Conservation (phyloP, 2,888 invertebrate species). For the Odontocolon sp. region DNA sequence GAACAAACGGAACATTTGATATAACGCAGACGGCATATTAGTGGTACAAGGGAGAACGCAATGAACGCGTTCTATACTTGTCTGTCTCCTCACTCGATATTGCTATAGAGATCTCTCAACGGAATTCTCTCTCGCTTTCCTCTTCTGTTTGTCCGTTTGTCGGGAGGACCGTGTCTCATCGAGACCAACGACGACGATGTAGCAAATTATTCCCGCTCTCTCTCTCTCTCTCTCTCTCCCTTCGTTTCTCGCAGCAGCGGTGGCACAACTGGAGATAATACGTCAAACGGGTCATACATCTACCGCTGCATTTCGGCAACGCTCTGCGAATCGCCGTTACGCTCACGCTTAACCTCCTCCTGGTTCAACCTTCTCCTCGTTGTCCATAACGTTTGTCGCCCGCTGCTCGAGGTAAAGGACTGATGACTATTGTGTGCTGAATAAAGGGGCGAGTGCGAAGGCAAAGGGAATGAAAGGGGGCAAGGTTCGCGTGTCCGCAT, state of each 20-base stretch:
- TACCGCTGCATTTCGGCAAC: constrained; percentile 39
- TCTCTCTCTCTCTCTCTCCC: neutral
- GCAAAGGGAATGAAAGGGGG: no score
- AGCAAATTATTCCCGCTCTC: constrained; percentile 22
- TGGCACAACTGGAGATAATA: constrained; percentile 31
- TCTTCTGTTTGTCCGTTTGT: neutral
- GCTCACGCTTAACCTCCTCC: constrained; percentile 50
- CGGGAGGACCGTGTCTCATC: constrained; percentile 6
- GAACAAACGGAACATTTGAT: neutral
- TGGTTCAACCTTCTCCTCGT: neutral
- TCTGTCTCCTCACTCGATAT: constrained; percentile 32
- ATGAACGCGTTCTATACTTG: constrained; percentile 10
- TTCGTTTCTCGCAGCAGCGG: neutral
- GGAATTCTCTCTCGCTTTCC: constrained; percentile 21
- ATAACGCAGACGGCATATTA: constrained; percentile 9
- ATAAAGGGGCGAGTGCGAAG: neutral
- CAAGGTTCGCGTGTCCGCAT: constrained; percentile 4
- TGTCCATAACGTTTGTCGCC: constrained; percentile 31
- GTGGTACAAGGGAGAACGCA: neutral
- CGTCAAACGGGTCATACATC: constrained; percentile 36
- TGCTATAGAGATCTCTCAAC: constrained; percentile 8
- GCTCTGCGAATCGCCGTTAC: constrained; percentile 38
- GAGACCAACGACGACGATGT: constrained; percentile 15
- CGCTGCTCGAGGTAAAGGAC: constrained; percentile 38
- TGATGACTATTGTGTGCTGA: constrained; percentile 31